Conservation (phyloP, 2,888 invertebrate genomes). For the Holacanthella duospinosa region DNA sequence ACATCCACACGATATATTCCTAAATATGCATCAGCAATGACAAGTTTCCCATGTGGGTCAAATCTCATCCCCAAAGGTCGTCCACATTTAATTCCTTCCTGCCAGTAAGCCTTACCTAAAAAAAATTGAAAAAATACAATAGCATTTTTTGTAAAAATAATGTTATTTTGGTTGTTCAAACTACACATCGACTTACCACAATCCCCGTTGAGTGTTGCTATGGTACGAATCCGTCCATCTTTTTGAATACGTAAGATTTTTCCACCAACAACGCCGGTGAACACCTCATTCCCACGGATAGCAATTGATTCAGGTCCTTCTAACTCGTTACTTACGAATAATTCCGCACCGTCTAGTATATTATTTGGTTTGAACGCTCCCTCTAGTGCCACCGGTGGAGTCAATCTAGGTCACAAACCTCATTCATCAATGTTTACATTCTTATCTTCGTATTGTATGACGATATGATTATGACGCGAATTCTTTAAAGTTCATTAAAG, state of each 20-base stretch:
- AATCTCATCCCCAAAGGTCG: background rate
- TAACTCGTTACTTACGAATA: constrained; percentile 53
- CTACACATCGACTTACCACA: constrained; percentile 8
- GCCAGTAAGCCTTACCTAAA: background rate
- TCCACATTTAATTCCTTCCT: background rate
- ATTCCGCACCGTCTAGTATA: constrained; percentile 56
- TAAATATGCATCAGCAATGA: background rate
- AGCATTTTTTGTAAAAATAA: background rate
- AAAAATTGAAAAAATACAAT: background rate
- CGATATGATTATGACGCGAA: too few relatives aligned
- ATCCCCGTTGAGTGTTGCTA: constrained; percentile 1
- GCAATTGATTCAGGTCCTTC: constrained; percentile 72
- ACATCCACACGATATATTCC: constrained; percentile 2
- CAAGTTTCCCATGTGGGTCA: background rate
- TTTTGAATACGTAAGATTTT: constrained; percentile 7
- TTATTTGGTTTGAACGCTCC: constrained; percentile 54
- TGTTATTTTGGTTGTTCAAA: background rate
- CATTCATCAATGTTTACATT: too few relatives aligned
- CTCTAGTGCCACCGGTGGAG: constrained; percentile 47
- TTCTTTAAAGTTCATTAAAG: too few relatives aligned
- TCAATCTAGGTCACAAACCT: constrained; percentile 44
- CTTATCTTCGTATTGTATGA: too few relatives aligned
- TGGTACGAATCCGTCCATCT: background rate
- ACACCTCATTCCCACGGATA: constrained; percentile 62
- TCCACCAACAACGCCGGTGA: constrained; percentile 49